Percentiles rank a stretch among this genome's conserved stretches.
phyloP scores from a whole-genome alignment of 2,113 vertebrate species.

The Puma concolor region DNA sequence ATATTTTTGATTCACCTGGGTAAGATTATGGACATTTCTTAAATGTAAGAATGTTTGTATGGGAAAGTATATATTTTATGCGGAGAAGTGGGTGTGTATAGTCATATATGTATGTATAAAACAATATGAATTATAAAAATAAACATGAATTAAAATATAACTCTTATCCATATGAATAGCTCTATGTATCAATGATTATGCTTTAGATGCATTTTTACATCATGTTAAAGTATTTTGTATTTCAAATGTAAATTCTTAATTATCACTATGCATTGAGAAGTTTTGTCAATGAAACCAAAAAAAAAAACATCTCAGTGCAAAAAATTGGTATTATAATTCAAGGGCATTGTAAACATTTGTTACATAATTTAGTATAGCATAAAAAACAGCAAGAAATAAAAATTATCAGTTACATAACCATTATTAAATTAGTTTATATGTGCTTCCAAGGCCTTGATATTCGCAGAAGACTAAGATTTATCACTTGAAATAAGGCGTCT shows the following conservation, averaged over 20 bases:
- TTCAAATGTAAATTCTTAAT: not conserved
- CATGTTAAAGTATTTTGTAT: not conserved
- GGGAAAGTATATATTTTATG: not conserved
- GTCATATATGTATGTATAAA: not conserved
- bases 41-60: not conserved
- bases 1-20: not conserved
- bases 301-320: not conserved
- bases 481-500: slow-evolving; percentile 49
- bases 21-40: not conserved
- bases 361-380: slow-evolving; percentile 30
- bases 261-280: slow-evolving; percentile 8
- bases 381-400: slow-evolving; percentile 43
- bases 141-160: not conserved
- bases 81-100: not conserved
- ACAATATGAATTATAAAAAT: not conserved
- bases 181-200: not conserved
- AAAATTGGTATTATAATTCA: slow-evolving; percentile 5
- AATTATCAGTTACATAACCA: slow-evolving; percentile 16
- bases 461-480: not conserved
- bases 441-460: slow-evolving; percentile 45
- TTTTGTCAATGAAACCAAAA: not conserved
- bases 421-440: slow-evolving; percentile 54
- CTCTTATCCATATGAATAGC: not conserved
- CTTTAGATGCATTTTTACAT: slow-evolving; percentile 12
- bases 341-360: slow-evolving; percentile 18